These are phyloP conservation scores for Dioctria linearis DNA, from an alignment of 2,888 invertebrate genomes.

Conservation along the genomic window DNA sequence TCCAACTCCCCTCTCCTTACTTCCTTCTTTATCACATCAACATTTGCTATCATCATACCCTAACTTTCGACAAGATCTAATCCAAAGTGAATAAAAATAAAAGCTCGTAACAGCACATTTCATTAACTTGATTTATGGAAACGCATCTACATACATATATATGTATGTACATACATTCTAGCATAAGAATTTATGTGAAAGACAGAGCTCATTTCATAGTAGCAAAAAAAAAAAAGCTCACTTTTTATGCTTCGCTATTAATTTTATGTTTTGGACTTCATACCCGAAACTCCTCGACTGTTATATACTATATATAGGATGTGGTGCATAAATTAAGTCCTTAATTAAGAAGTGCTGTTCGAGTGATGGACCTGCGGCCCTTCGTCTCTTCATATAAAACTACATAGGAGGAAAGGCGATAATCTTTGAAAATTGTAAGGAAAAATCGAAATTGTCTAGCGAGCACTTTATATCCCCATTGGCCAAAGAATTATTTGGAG, in stretches of 20 bases:
- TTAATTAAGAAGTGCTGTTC: constrained; percentile 49
- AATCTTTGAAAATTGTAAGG: constrained; percentile 11
- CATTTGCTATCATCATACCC: neutral
- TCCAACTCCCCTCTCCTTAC: neutral
- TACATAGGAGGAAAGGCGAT: neutral
- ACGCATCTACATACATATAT: constrained; percentile 25
- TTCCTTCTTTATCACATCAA: neutral
- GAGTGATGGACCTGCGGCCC: neutral
- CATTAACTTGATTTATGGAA: constrained; percentile 51
- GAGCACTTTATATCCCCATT: neutral
- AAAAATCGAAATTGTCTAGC: constrained; percentile 20
- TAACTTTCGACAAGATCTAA: constrained; percentile 38
- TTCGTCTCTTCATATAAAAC: neutral
- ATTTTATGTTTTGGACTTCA: constrained; percentile 50
- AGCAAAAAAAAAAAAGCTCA: constrained; percentile 28
- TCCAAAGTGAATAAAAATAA: constrained; percentile 51
- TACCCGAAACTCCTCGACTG: constrained; percentile 31
- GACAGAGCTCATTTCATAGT: constrained; percentile 6
- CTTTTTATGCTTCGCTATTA: constrained; percentile 48
- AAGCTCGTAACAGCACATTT: constrained; percentile 51
- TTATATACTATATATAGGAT: neutral
- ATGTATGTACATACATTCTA: constrained; percentile 12
- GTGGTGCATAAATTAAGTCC: constrained; percentile 46
- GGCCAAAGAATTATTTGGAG: neutral
- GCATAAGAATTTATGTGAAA: constrained; percentile 45